phyloP scores from a whole-genome alignment of 2,113 vertebrate species.

The Columba livia region DNA sequence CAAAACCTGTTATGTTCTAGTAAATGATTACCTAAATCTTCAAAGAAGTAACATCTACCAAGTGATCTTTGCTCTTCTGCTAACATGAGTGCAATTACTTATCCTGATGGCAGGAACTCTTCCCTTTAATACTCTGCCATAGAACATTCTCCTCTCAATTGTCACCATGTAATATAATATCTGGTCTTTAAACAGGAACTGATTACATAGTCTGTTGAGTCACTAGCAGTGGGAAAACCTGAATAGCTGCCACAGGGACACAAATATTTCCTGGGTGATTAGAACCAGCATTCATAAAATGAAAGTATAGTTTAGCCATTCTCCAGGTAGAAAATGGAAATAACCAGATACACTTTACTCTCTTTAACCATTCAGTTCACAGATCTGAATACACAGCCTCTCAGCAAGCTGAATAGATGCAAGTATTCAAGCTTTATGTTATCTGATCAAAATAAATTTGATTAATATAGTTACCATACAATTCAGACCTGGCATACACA shows the following conservation, averaged over 20 bases:
- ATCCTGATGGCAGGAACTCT: neutral
- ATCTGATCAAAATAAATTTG: neutral
- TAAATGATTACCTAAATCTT: conserved; percentile 24
- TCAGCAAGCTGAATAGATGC: neutral
- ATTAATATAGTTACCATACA: neutral
- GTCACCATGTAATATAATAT: neutral
- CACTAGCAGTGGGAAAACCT: neutral
- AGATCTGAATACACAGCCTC: neutral
- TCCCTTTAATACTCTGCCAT: neutral
- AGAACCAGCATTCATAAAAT: neutral
- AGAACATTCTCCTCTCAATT: neutral
- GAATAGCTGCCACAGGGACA: neutral
- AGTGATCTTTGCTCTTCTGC: conserved; percentile 29
- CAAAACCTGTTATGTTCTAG: neutral
- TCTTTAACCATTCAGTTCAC: neutral
- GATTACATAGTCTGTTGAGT: neutral
- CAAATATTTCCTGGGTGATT: neutral
- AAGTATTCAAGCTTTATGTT: neutral
- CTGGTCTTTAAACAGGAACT: neutral
- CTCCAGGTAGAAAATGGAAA: neutral
- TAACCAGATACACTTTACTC: neutral
- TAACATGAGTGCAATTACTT: neutral
- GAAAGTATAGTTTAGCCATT: neutral
- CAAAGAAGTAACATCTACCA: neutral
- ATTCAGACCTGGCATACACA: neutral